phyloP scores from a whole-genome alignment of 2,888 invertebrate species.

The Cataglyphis livida region DNA sequence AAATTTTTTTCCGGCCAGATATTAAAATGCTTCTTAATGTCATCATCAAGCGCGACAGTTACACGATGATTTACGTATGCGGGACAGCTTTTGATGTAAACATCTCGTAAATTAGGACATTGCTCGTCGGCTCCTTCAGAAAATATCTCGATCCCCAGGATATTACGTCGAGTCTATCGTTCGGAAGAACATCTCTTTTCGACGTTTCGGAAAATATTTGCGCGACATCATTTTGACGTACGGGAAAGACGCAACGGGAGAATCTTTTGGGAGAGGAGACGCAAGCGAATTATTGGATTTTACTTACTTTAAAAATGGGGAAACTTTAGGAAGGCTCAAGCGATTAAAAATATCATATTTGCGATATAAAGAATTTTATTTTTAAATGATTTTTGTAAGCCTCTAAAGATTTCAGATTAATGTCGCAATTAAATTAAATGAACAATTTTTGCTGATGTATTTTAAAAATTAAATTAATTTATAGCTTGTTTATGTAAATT shows the following conservation, averaged over 20 bases:
- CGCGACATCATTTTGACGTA: conserved; percentile 11
- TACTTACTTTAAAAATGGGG: conserved; percentile 5
- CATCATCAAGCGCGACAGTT: conserved; percentile 51
- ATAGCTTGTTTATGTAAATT: not conserved
- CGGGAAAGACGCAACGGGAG: not conserved
- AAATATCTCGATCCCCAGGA: conserved; percentile 6
- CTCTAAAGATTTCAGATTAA: not conserved
- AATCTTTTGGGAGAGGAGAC: not conserved
- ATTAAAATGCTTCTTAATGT: conserved; percentile 57
- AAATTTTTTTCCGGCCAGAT: not conserved
- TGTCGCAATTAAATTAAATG: not conserved
- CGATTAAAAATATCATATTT: not conserved
- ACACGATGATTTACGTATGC: conserved; percentile 1
- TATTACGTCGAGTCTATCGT: conserved; percentile 10
- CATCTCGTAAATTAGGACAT: conserved; percentile 55
- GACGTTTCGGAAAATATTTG: conserved; percentile 21
- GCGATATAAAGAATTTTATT: not conserved
- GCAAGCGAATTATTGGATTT: conserved; percentile 25
- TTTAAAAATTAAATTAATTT: not conserved
- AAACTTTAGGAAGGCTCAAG: not conserved
- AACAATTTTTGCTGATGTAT: not conserved
- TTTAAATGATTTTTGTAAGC: not conserved
- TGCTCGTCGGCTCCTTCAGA: conserved; percentile 18
- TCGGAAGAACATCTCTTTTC: conserved; percentile 1
- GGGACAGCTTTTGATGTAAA: conserved; percentile 22